Percentiles rank a stretch among this genome's conserved stretches.
These are phyloP conservation scores for Hylomyscus alleni DNA, from an alignment of 2,797 vertebrate genomes.

Conservation along the genomic window DNA sequence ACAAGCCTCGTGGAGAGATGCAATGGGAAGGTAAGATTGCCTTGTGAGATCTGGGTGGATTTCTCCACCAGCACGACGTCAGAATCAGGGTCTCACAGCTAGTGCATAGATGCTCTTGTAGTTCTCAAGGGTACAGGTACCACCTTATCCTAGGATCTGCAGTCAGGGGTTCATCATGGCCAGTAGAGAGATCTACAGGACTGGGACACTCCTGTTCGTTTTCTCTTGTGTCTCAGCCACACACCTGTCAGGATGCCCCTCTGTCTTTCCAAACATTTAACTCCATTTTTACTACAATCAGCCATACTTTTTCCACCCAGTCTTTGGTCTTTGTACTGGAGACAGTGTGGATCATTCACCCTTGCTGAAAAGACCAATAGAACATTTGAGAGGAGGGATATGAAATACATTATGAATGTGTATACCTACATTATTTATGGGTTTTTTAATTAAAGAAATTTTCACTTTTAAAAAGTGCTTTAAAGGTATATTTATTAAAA, in stretches of 20 bases:
- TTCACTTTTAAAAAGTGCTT: not conserved
- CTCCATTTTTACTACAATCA: not conserved
- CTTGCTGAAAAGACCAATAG: not conserved
- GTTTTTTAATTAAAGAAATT: not conserved
- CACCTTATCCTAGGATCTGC: not conserved
- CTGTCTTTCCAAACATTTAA: not conserved
- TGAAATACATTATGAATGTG: not conserved
- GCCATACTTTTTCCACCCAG: not conserved
- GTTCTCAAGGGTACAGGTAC: not conserved
- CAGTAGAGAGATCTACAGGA: not conserved
- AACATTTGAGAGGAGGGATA: not conserved
- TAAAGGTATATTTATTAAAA: not conserved
- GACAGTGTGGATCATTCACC: not conserved
- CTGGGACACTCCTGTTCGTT: not conserved
- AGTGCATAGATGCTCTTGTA: not conserved
- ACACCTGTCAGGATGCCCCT: not conserved
- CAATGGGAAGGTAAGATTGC: not conserved
- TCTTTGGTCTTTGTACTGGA: slow-evolving; percentile 12
- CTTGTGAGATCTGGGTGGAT: not conserved
- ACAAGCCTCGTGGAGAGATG: slow-evolving; percentile 13
- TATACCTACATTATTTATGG: not conserved
- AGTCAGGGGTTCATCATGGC: not conserved
- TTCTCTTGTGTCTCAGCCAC: not conserved
- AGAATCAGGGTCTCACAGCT: not conserved
- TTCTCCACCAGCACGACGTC: not conserved